Evolutionary conservation across 1,140 invertebrate species (phyloP), one percentile per base, ranked within the genome.

Genomic region (Drosophila tristis): DNA sequence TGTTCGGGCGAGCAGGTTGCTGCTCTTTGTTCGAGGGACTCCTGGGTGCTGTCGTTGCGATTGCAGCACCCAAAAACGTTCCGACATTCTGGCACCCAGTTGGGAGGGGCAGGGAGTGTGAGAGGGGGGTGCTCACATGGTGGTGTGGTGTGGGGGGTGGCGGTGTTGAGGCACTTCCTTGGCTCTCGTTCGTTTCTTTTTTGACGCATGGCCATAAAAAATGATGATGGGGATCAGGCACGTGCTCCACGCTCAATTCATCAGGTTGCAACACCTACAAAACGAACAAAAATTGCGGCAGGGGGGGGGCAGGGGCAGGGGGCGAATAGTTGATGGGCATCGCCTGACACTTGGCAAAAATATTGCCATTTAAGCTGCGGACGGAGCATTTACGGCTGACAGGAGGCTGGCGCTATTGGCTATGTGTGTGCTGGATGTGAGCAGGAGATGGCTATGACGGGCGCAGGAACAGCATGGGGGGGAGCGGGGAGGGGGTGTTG

Each of bases 211-310:
- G 63, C 82, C 74, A 82, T 86, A 86, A 86, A 87, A 87, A 86
- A 86, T 86, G 82, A 86, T 86, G 68, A 87, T 87, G 82, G 78
- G 82, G 84, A 86, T 86, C 82, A 86, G 78, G 82, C 82, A 87
- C 82, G 82, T 86, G 82, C 82, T 78, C 71, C 54, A 78, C 82
- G 82, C 82, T 86, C 82, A 87, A 86, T 86, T 87, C 82, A 86
- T 86, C 82, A 86, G 82, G 49, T 76, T 65, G 63, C 73, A 85
- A 67, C 74, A 87, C 82, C 81, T 87, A 86, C 74, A 54, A 63
- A 51, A 45, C 23, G 76, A 45, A 44, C 58, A 47, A 44, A 48
- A 67, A 48, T 68, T 42, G 39, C 2, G 20, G 20, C 20, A 20
- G 2, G 20, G 20, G 20, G 20, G 20, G 16, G 44, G 11, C 50